A percentile compares a stretch with the other conserved stretches of the same genome.
Conservation (phyloP, 1,140 invertebrate species). For the Oryzaephilus surinamensis region DNA sequence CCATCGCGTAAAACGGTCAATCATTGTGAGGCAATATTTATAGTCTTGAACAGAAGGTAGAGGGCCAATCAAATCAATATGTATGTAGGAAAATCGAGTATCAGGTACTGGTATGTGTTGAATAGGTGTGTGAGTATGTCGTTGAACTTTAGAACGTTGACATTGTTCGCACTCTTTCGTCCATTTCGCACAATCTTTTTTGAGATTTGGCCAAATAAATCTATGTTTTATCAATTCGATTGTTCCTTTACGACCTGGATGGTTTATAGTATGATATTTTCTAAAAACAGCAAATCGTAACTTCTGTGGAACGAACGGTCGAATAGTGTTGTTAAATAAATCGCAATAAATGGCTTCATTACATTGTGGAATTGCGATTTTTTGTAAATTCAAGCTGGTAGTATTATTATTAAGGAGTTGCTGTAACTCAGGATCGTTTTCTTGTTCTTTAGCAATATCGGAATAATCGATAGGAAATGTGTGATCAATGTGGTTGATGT, state of each 20-base stretch:
- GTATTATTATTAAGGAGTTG: neutral
- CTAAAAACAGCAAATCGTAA: neutral
- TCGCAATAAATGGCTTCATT: neutral
- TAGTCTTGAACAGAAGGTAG: conserved; percentile 27
- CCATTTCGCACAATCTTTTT: neutral
- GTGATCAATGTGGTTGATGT: conserved; percentile 27
- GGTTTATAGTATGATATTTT: neutral
- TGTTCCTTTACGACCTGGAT: neutral
- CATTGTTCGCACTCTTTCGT: neutral
- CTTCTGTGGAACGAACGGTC: neutral
- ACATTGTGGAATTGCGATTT: neutral
- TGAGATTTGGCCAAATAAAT: conserved; percentile 1
- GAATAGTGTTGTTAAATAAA: neutral
- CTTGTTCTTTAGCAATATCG: conserved; percentile 8
- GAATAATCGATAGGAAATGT: conserved; percentile 5
- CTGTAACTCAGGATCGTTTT: conserved; percentile 10
- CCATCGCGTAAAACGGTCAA: conserved; percentile 37
- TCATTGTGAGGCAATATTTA: conserved; percentile 31
- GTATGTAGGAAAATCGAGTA: conserved; percentile 23
- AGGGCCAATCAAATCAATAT: conserved; percentile 29
- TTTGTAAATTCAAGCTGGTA: neutral
- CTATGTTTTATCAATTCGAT: neutral
- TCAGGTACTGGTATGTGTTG: conserved; percentile 9
- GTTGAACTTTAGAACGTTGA: neutral
- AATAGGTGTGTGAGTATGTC: conserved; percentile 9